These are phyloP conservation scores for Drosophila takahashii DNA, from an alignment of 1,140 invertebrate genomes.

Conservation along the genomic window DNA sequence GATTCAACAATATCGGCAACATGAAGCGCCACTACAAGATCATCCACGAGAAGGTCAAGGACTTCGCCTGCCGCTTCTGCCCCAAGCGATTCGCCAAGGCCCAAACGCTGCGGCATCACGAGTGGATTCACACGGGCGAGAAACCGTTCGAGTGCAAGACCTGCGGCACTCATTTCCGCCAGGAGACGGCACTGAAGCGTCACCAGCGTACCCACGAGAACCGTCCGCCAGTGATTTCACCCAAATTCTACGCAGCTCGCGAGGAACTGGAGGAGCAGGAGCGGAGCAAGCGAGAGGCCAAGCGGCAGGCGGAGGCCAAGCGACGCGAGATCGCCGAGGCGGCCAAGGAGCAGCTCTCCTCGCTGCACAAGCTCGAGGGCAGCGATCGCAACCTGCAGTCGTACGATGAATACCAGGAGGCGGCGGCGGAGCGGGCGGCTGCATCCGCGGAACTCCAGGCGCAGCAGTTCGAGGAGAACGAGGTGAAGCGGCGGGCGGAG, in stretches of 20 bases:
- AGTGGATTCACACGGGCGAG: constrained; percentile 85
- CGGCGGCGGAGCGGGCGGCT: constrained; percentile 67
- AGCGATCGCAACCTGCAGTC: constrained; percentile 65
- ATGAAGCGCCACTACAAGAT: constrained; percentile 81
- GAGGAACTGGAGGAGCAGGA: constrained; percentile 78
- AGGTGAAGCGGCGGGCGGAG: constrained; percentile 59
- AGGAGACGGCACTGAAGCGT: constrained; percentile 76
- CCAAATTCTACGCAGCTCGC: constrained; percentile 75
- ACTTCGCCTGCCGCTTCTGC: constrained; percentile 80
- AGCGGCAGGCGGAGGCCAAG: constrained; percentile 69
- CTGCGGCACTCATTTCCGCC: constrained; percentile 78
- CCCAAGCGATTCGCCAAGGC: constrained; percentile 78
- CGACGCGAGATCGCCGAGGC: constrained; percentile 74
- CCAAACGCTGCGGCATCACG: constrained; percentile 80
- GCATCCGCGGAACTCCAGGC: constrained; percentile 72
- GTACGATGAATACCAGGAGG: constrained; percentile 73
- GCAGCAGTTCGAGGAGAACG: constrained; percentile 74
- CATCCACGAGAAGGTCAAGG: constrained; percentile 82
- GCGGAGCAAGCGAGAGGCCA: constrained; percentile 66
- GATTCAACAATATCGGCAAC: constrained; percentile 80
- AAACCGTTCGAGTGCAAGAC: constrained; percentile 78
- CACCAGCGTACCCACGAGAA: constrained; percentile 81
- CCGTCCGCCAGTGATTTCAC: constrained; percentile 71
- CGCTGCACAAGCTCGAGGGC: constrained; percentile 64
- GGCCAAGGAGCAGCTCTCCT: constrained; percentile 72